Evolutionary conservation across 1,140 invertebrate species (phyloP).

Genomic region (Brachionus koreanus): DNA sequence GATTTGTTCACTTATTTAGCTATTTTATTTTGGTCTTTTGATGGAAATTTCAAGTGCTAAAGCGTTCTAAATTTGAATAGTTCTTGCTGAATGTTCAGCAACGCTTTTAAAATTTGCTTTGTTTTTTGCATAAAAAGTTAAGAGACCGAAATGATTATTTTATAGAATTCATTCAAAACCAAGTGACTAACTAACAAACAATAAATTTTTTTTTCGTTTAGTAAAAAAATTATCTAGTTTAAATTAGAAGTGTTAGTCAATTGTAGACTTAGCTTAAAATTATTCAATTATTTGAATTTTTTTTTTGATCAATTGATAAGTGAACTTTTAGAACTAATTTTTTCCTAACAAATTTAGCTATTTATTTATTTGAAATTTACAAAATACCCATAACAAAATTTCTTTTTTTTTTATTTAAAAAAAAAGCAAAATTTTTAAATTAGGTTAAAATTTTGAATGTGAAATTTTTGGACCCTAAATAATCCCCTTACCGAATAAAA

Average conservation of each 20-base stretch:
- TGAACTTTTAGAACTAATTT: too few species aligned
- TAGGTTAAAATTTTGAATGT: too few species aligned
- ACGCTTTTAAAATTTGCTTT: neutral
- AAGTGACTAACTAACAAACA: neutral
- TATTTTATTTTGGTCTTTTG: neutral
- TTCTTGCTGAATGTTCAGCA: constrained; percentile 14
- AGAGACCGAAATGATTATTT: neutral
- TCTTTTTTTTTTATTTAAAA: too few species aligned
- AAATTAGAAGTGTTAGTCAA: neutral
- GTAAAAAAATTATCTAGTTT: neutral
- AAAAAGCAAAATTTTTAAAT: too few species aligned
- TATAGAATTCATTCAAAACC: neutral
- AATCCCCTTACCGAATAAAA: too few species aligned
- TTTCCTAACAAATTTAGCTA: too few species aligned
- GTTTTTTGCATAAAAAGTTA: constrained; percentile 1
- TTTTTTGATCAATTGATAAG: too few species aligned
- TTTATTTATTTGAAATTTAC: too few species aligned
- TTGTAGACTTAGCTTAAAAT: too few species aligned
- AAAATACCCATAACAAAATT: too few species aligned
- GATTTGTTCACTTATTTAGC: constrained; percentile 4
- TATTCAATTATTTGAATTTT: too few species aligned
- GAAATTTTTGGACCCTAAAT: too few species aligned
- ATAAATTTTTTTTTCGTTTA: neutral
- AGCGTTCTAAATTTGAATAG: constrained; percentile 23
- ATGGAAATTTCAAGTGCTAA: constrained; percentile 23